Percentiles rank a stretch among this genome's conserved stretches.
phyloP scores from a whole-genome alignment of 2,888 invertebrate species.

The Eupithecia vulgata region DNA sequence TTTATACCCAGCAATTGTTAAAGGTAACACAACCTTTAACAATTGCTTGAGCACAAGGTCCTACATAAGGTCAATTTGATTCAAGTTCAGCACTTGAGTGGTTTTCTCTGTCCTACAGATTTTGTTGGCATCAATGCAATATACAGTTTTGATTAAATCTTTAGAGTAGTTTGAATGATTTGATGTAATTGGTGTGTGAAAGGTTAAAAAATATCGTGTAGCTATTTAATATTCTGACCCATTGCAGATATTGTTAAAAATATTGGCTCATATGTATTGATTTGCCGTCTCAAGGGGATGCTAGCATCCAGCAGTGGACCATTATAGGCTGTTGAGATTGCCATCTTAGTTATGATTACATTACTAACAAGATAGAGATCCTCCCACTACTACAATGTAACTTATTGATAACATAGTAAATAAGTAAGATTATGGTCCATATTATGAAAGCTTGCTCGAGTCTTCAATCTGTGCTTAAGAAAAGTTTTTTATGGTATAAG shows the following conservation, averaged over 20 bases:
- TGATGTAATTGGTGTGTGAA: not conserved
- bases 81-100: not conserved
- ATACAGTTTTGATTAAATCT: not conserved
- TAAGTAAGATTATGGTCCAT: too few relatives aligned
- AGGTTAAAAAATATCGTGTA: not conserved
- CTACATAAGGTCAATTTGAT: not conserved
- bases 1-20: not conserved
- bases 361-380: not conserved
- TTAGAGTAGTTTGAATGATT: not conserved
- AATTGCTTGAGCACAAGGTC: constrained; percentile 4
- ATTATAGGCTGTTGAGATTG: too few relatives aligned
- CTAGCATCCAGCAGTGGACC: too few relatives aligned
- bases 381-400: not conserved
- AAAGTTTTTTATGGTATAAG: too few relatives aligned
- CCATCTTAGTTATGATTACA: not conserved
- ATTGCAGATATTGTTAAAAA: not conserved
- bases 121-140: not conserved
- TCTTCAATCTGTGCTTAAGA: too few relatives aligned
- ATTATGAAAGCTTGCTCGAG: too few relatives aligned
- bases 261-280: not conserved
- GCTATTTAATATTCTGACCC: not conserved
- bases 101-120: not conserved
- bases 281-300: too few relatives aligned
- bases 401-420: not conserved
- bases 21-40: too few relatives aligned